Base-by-base conservation (phyloP, 2,888 invertebrate genomes). In the Meteorus colon region DNA sequence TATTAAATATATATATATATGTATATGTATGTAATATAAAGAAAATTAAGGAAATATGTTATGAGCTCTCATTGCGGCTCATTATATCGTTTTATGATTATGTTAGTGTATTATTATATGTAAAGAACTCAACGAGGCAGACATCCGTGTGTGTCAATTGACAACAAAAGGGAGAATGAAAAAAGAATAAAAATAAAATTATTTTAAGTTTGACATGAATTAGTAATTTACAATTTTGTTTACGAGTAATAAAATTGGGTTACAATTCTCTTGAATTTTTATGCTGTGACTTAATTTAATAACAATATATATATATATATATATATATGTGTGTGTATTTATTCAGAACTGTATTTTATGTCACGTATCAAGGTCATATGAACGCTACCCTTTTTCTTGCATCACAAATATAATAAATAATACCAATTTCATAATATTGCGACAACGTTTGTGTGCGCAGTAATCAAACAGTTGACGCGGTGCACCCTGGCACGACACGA, bases 351-450 rank as follows among this genome's bases (percentile, higher is more conserved):
- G 73, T 76, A 80, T 79, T 82, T 83, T 79, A 79, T 79, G 80
- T 77, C 78, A 78, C 79, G 80, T 81, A 81, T 81, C 82, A 83
- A 83, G 83, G 81, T 81, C 81, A 78, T 81, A 80, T 80, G 80
- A 79, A 78, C 41, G 76, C 78, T 65, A 78, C 78, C 75, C 73
- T 71, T 71, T 69, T 59, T 73, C 76, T 75, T 73, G 73, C 60
- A 59, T 62, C 63, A 68, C 68, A 27, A 24, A 59, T 74, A 41
- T 59, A 59, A 69, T 27, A 74, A 78, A 76, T 79, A 41, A 24
- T 41, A 74, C 76, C 76, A 73, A 72, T 78, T 76, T 78, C 77
- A 75, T 81, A 78, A 81, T 81, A 79, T 82, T 80, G 81, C 81
- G 79, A 82, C 82, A 82, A 80, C 78, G 77, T 8, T 24, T 79